Evolutionary conservation across 2,888 invertebrate species (phyloP).

Genomic region (Pteria penguin): DNA sequence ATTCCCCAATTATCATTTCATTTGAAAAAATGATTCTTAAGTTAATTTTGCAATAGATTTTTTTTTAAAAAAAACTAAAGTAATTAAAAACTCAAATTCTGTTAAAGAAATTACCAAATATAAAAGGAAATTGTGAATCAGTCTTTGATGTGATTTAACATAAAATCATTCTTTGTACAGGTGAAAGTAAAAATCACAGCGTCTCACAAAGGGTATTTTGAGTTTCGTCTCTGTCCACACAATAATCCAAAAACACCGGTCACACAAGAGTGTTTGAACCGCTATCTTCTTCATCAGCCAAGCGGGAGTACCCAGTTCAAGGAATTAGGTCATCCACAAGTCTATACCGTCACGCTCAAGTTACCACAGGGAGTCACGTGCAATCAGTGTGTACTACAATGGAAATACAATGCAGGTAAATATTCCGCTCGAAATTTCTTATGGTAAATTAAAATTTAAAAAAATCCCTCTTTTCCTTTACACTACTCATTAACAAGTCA

Average conservation of each 20-base stretch:
- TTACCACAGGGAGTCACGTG: conserved; percentile 35
- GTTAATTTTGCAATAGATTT: too few relatives aligned
- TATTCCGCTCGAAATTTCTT: not conserved
- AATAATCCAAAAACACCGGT: conserved; percentile 53
- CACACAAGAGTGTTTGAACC: conserved; percentile 62
- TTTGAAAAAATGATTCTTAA: not conserved
- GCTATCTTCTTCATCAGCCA: conserved; percentile 48
- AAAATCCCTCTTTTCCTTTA: too few relatives aligned
- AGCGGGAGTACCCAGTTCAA: conserved; percentile 25
- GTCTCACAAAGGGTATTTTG: conserved; percentile 69
- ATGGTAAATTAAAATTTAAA: not conserved
- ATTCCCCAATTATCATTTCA: not conserved
- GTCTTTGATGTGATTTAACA: not conserved
- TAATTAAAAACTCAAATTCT: too few relatives aligned
- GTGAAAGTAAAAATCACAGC: conserved; percentile 54
- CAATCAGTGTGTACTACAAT: conserved; percentile 39
- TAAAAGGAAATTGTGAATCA: not conserved
- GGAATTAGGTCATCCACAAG: conserved; percentile 28
- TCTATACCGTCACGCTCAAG: conserved; percentile 28
- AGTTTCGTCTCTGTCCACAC: conserved; percentile 69
- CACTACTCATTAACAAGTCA: not conserved
- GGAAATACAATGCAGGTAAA: conserved; percentile 43
- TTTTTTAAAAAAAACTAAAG: too few relatives aligned
- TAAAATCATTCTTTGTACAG: not conserved
- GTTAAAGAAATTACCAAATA: not conserved